Base-by-base conservation (phyloP, 2,797 vertebrate species). In the Esox masquinongy region DNA sequence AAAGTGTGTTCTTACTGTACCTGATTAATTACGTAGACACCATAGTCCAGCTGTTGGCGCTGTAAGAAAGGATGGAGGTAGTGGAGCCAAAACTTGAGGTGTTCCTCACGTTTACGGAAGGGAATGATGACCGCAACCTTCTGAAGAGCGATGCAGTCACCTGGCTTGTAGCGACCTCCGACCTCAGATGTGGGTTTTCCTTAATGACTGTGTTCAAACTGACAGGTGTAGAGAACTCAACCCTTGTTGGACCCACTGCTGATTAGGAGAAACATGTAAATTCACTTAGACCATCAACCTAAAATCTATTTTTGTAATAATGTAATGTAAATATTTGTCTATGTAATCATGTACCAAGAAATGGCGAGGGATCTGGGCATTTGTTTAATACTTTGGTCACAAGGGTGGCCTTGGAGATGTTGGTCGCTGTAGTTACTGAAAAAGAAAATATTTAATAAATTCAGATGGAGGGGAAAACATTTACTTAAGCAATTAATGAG, bases 11-110 rank as follows among this genome's bases (percentile, higher is more conserved):
- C 36, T 31, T 49, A 47, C 36, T n/a, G 22, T 53, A 98, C 97
- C 97, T 99, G 97, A 79, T 97, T 96, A 86, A 99, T 95, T 79
- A 99, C 82, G 77, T 97, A 99, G 12, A 99, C 82, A 1, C 97
- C 96, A 29, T 99, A 99, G 89, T 99, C 96, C 0, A 99, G 91
- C 77, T 98, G 97, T 83, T 99, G 98, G 0, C 96, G 91, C 84
- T 96, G 95, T 49, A 99, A 94, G 82, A 99, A 89, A 0, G 97
- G 98, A 84, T 99, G 98, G 63, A 99, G 91, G 85, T 97, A 99
- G 91, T 94, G 92, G 0, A 99, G 93, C 97, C 97, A 99, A 85
- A 90, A 94, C 61, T 83, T 93, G 93, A 95, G 83, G 70, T 95
- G 95, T 16, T 95, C 92, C 66, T 95, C 91, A 39, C 95, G 91